A percentile compares a stretch with the other conserved stretches of the same genome.
phyloP scores from a whole-genome alignment of 2,113 vertebrate species.

The Eleginops maclovinus region DNA sequence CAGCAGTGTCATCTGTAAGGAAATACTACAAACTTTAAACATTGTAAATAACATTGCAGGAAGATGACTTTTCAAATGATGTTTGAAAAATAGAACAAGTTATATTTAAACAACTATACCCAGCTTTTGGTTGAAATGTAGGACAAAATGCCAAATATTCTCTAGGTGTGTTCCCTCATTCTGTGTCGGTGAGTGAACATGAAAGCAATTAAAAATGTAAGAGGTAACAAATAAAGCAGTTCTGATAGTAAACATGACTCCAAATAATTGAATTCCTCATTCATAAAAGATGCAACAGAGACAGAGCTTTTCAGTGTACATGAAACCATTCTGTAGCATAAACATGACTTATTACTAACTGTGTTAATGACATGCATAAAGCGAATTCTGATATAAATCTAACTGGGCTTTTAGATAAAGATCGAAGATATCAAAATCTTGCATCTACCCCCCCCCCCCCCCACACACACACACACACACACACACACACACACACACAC shows the following conservation, averaged over 20 bases:
- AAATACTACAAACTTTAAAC: too few species aligned
- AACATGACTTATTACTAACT: constrained; percentile 35
- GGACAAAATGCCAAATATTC: neutral
- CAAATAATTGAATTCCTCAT: neutral
- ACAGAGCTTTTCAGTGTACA: neutral
- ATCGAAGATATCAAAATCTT: constrained; percentile 61
- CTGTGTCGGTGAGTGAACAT: neutral
- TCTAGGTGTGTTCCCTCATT: neutral
- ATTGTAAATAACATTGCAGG: too few species aligned
- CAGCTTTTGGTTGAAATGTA: neutral
- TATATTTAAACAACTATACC: neutral
- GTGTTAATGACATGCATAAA: constrained; percentile 48
- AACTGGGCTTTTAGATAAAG: constrained; percentile 61
- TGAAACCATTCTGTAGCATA: constrained; percentile 31
- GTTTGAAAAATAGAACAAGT: too few species aligned
- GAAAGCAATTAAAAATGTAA: neutral
- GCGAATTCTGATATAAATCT: constrained; percentile 51
- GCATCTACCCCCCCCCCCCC: constrained; percentile 18
- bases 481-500: too few species aligned
- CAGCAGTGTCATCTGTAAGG: too few species aligned
- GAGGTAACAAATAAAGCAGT: neutral
- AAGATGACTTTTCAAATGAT: too few species aligned
- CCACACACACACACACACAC: too few species aligned
- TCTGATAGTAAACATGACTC: neutral
- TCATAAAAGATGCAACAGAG: constrained; percentile 14